phyloP scores from a whole-genome alignment of 2,888 invertebrate species.

The Arctia plantaginis region DNA sequence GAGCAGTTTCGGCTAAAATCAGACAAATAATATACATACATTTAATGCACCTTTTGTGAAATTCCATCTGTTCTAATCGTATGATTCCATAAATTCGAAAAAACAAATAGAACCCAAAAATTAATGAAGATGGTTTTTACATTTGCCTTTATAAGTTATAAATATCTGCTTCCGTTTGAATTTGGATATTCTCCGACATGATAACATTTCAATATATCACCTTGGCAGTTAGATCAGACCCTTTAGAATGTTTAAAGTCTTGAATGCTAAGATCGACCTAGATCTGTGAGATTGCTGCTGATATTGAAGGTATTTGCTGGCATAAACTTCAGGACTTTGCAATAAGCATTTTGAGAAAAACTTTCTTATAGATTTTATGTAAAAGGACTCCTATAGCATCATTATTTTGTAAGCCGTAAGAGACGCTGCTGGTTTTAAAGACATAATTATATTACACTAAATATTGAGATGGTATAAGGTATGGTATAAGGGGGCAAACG shows the following conservation, averaged over 20 bases:
- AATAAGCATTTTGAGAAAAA: background rate
- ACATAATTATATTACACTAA: too few relatives aligned
- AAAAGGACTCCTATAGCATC: background rate
- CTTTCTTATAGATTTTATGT: background rate
- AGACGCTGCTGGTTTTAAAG: too few relatives aligned
- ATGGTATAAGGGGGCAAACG: too few relatives aligned
- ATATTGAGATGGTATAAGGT: too few relatives aligned
- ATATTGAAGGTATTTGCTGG: background rate
- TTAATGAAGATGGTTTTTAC: background rate
- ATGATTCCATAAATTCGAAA: too few relatives aligned
- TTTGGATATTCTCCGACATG: background rate
- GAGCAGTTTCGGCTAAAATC: too few relatives aligned
- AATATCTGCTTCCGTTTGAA: background rate
- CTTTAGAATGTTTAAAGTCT: slow-evolving; percentile 26
- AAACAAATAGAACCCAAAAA: too few relatives aligned
- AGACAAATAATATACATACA: too few relatives aligned
- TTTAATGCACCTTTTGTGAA: too few relatives aligned
- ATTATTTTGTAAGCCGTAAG: background rate
- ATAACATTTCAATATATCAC: background rate
- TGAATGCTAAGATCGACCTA: slow-evolving; percentile 25
- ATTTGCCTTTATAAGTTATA: background rate
- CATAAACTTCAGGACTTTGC: background rate
- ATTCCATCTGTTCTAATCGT: too few relatives aligned
- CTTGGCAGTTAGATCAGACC: slow-evolving; percentile 11
- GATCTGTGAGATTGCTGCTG: slow-evolving; percentile 15